These are phyloP conservation scores for Eilema depressum DNA, from an alignment of 2,888 invertebrate genomes.

Conservation along the genomic window DNA sequence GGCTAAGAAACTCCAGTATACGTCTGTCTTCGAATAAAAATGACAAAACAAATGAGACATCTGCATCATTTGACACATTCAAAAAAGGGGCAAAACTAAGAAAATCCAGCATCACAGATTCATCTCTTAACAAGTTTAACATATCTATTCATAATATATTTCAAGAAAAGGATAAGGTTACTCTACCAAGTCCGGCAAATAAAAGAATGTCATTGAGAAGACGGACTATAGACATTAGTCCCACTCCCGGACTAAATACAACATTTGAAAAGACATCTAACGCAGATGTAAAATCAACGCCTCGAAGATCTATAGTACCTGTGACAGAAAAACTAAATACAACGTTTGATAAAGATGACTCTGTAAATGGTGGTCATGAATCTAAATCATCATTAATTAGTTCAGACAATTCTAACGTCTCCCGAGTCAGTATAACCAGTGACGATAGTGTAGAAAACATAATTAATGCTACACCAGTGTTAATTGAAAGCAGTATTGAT, in stretches of 20 bases:
- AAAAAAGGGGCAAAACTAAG: constrained; percentile 36
- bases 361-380: background rate
- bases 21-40: constrained; percentile 50
- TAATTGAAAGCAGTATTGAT: constrained; percentile 78
- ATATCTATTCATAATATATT: constrained; percentile 20
- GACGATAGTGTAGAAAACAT: constrained; percentile 75
- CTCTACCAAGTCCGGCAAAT: constrained; percentile 26
- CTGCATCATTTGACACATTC: constrained; percentile 45
- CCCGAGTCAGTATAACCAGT: constrained; percentile 74
- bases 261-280: constrained; percentile 54
- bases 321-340: constrained; percentile 47
- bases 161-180: constrained; percentile 37
- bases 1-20: constrained; percentile 17
- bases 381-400: constrained; percentile 69
- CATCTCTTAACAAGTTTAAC: constrained; percentile 45
- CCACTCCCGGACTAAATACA: constrained; percentile 35
- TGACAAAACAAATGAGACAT: constrained; percentile 40
- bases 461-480: constrained; percentile 69
- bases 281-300: constrained; percentile 13
- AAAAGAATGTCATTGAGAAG: constrained; percentile 30
- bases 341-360: constrained; percentile 63
- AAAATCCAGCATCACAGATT: constrained; percentile 41
- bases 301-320: constrained; percentile 19
- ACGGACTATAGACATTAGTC: constrained; percentile 28
- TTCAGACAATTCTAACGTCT: constrained; percentile 63